Evolutionary conservation across 2,888 invertebrate species (phyloP), one percentile per base, ranked within the genome.

Genomic region (Nomada fucata): DNA sequence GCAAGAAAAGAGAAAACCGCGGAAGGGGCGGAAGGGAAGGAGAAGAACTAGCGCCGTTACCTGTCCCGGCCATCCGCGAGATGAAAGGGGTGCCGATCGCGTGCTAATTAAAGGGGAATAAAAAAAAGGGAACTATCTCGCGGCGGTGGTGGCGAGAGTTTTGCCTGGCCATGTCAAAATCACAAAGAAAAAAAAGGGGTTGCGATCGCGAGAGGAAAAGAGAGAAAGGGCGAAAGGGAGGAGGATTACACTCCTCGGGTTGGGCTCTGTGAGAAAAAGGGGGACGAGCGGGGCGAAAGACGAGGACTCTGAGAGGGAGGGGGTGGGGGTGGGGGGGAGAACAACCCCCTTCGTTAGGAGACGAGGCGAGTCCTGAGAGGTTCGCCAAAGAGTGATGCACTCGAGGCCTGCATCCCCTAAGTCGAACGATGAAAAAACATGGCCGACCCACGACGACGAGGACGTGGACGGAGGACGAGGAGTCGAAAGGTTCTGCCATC

Each of bases 361-460:
- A 87, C 87, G 84, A 89, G 83, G 86, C 90, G 90, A 91, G 89
- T 89, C 91, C 91, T 91, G 91, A 92, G 92, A 91, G 92, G 87
- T 89, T 91, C 90, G 88, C 90, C 91, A 90, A 92, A 92, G 92
- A 91, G 90, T 88, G 87, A 90, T 91, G 91, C 91, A 92, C 92
- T 92, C 91, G 92, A 92, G 90, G 89, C 89, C 86, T 87, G 90
- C 91, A 90, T 89, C 91, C 92, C 90, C 89, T 90, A 88, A 84
- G 85, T 86, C 76, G 50, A 61, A 79, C 82, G 86, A 88, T 86
- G 84, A 88, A 90, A 91, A 91, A 92, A 90, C 91, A 92, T 92
- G 92, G 92, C 92, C 86, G 92, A 89, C 90, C 77, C 77, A 84
- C 85, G 50, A 50, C 20, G 50, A 83, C 82, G 86, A 88, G 84